These are phyloP conservation scores for Yponomeuta malinellus DNA, from an alignment of 2,888 invertebrate species.

Conservation along the genomic window DNA sequence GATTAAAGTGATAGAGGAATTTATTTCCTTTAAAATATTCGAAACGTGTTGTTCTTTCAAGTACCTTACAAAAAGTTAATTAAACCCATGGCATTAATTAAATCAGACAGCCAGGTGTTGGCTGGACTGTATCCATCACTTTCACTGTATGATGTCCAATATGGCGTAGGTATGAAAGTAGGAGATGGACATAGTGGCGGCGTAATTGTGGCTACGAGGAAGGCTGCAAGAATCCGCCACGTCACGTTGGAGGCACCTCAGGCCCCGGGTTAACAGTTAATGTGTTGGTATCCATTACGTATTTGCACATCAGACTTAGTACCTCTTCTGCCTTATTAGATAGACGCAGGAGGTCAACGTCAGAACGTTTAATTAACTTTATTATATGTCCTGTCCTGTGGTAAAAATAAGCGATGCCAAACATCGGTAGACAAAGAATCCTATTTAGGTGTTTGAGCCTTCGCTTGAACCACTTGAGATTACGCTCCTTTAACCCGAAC, in stretches of 20 bases:
- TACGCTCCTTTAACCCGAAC: too few relatives aligned
- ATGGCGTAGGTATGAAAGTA: background rate
- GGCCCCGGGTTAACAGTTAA: background rate
- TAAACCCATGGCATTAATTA: background rate
- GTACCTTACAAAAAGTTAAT: background rate
- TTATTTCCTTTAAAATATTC: background rate
- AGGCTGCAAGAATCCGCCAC: slow-evolving; percentile 23
- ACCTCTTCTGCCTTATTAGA: background rate
- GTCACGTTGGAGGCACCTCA: slow-evolving; percentile 20
- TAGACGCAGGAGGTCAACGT: background rate
- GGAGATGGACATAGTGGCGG: background rate
- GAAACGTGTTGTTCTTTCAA: too few relatives aligned
- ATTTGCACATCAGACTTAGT: background rate
- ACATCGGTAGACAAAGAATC: too few relatives aligned
- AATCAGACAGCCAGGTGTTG: background rate
- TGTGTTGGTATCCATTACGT: background rate
- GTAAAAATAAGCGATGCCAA: too few relatives aligned
- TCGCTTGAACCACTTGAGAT: too few relatives aligned
- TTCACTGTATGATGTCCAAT: background rate
- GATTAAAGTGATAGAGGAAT: background rate
- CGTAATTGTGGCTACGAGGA: slow-evolving; percentile 10
- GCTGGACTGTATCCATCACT: background rate
- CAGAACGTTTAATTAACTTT: too few relatives aligned
- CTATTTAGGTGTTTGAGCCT: too few relatives aligned
- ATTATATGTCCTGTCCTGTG: too few relatives aligned